Base-by-base conservation (phyloP, 2,113 vertebrate genomes). In the Macquaria australasica region DNA sequence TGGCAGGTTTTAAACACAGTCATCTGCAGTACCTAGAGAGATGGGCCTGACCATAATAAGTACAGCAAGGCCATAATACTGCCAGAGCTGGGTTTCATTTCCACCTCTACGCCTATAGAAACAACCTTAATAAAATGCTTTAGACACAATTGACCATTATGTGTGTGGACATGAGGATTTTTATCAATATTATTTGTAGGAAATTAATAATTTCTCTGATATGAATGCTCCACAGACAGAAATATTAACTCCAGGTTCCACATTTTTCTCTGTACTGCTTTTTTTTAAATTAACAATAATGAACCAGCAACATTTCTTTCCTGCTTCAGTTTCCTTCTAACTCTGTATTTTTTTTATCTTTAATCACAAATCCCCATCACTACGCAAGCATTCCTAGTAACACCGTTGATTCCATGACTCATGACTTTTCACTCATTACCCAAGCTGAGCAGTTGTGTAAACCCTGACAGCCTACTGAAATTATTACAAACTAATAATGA, bases 1-100 rank as follows among this genome's bases (percentile, higher is more conserved):
- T n/a, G 28, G 77, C 66, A 21, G 50, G 2, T 60, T 84, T 87
- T 74, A 73, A 78, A 77, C 34, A 15, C 50, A 50, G 58, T 28
- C 41, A 12, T 55, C 20, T 55, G 8, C 21, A 50, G 16, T 6
- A 43, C 55, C 31, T 20, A 8, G 39, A 50, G 48, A 63, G 51
- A 48, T 21, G 39, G 63, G 68, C 43, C 53, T 56, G 43, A 31
- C 1, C 25, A 39, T 31, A 66, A 55, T 28, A 53, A 25, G n/a
- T 4, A 48, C 43, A 79, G 31, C 21, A 21, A 59, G 16, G 3
- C 10, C 3, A 18, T 10, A 11, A 45, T 18, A 11, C 66, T n/a
- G n/a, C 34, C 12, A 20, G 55, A 50, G 34, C 34, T n/a, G 10
- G 7, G 31, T 8, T 53, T 39, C 28, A 56, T 5, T 18, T 37